A percentile compares a stretch with the other conserved stretches of the same genome.
Conservation (phyloP, 2,113 vertebrate genomes). For the Cheirogaleus medius region DNA sequence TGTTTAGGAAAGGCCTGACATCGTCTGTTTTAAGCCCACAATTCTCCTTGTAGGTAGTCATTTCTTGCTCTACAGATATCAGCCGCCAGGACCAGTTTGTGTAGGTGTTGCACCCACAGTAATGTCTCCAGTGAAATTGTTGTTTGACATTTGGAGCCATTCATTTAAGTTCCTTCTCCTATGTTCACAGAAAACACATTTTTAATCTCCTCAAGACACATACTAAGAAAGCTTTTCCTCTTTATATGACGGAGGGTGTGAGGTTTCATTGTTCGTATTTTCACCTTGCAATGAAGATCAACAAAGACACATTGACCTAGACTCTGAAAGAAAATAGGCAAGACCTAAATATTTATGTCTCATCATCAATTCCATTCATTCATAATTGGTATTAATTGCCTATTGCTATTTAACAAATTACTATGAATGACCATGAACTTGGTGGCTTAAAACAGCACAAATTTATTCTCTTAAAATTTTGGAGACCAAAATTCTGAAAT, state of each 20-base stretch:
- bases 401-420: background rate
- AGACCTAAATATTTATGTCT: background rate
- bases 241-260: background rate
- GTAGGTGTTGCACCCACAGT: background rate
- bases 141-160: background rate
- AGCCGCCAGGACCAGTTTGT: background rate
- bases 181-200: background rate
- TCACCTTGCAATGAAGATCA: background rate
- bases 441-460: background rate
- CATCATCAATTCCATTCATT: background rate
- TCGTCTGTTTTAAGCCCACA: background rate
- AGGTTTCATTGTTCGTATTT: background rate
- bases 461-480: background rate
- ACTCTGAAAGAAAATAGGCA: background rate
- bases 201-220: background rate
- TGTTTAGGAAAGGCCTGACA: constrained; percentile 35
- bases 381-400: background rate
- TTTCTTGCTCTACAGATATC: background rate
- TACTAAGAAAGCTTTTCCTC: background rate
- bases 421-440: background rate
- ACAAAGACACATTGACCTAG: background rate
- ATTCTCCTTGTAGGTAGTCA: background rate
- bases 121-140: background rate
- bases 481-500: background rate
- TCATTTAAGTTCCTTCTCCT: background rate